Base-by-base conservation (phyloP, 2,797 vertebrate genomes). In the Syngnathus acus region DNA sequence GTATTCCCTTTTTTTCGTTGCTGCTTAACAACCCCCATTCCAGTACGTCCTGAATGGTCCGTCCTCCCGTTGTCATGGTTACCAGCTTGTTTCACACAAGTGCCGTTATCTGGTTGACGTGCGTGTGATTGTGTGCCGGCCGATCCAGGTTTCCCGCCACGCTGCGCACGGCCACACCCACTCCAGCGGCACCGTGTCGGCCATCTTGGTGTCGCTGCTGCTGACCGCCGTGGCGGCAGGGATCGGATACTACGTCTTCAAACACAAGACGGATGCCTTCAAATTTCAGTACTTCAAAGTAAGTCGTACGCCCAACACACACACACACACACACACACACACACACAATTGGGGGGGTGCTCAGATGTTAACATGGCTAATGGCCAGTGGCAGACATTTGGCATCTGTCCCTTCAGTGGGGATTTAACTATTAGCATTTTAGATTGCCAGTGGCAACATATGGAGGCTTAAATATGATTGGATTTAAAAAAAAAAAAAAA, bases 211-310 rank as follows among this genome's bases (percentile, higher is more conserved):
- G 0, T 62, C 84, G 0, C 0, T 84, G 5, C 55, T 89, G 21
- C 70, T 89, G 10, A 63, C 86, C 0, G 79, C 85, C 0, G 72
- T 89, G 19, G 74, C 83, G 0, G 89, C 89, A 0, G 91, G 86
- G 0, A 59, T 78, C 0, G 72, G 87, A 9, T 94, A 91, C 73
- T 92, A 91, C 67, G 78, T 89, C 38, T 80, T 91, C 76, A 92
- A 78, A 74, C 80, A 90, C 75, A 92, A 90, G 76, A 90, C 86
- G 0, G 82, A 85, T 1, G 87, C 87, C 50, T 92, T 92, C 72
- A 88, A 91, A 60, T 98, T 98, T 78, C 92, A 92, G 0, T 91
- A 94, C 66, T 94, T 93, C 21, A 94, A 89, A 89, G 96, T 94
- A 72, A 86, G 80, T 76, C 2, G 40, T 42, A 55, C 38, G 61